Evolutionary conservation across 2,888 invertebrate genomes (phyloP), one percentile per base, ranked within the genome.

Genomic region (Cryptocephalus moraei): DNA sequence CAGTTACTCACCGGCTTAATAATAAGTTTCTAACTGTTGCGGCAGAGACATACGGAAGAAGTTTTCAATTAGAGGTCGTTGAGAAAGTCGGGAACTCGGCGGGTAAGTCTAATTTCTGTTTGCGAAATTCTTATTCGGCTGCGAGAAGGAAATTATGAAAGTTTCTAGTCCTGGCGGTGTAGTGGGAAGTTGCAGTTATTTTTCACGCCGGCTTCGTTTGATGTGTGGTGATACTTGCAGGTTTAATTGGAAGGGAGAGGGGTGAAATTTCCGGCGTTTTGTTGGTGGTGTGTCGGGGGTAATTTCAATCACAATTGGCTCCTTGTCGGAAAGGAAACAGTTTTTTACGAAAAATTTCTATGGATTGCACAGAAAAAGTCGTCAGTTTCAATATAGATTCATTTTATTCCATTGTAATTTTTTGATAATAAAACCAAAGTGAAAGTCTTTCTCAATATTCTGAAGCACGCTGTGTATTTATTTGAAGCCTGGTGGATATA

Each of bases 111-210:
- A 44, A 44, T 44, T 44, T 46, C 42, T 39, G 32, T 38, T 51
- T 55, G 50, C 54, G 22, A 60, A 62, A 54, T 62, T 60, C 55
- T 61, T 58, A 57, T 57, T 58, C 55, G 50, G 51, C 50, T 51
- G 53, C 44, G 38, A 62, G 62, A 62, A 65, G 62, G 61, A 65
- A 65, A 63, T 65, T 64, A 61, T 64, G 60, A 62, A 65, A 63
- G 62, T 64, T 64, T 62, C 22, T 22, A 22, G 22, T 22, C 22
- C 22, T 22, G 6, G 22, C 49, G 52, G 54, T 44, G 45, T 45
- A 46, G 43, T 41, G 48, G 49, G 55, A 58, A 58, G 58, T 58
- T 61, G 55, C 57, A 58, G 58, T 58, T 61, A 61, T 62, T 62
- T 61, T 61, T 62, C 60, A 51, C 55, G 56, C 60, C 54, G 49